Evolutionary conservation across 2,888 invertebrate genomes (phyloP).

Genomic region (Fragum sueziense): DNA sequence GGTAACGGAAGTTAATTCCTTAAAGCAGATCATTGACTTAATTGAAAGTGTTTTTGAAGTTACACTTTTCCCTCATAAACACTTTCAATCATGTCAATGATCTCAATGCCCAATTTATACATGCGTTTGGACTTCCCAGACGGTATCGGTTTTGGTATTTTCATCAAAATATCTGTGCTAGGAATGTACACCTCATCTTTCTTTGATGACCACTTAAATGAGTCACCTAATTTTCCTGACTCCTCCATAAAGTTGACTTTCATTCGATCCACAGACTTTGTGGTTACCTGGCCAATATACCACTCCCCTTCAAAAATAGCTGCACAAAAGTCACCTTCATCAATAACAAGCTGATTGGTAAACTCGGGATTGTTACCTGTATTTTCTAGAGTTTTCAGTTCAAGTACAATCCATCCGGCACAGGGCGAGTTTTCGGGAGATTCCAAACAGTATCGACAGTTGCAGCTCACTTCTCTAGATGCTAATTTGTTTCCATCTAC

Average conservation of each 20-base stretch:
- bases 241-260: background rate
- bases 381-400: no score
- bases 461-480: no score
- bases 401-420: no score
- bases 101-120: conserved; percentile 15
- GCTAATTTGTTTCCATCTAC: background rate
- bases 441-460: no score
- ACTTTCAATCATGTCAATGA: conserved; percentile 17
- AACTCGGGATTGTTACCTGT: no score
- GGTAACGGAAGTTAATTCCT: no score
- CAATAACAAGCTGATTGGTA: no score
- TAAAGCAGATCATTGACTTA: no score
- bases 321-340: no score
- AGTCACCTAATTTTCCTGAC: conserved; percentile 19
- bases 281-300: background rate
- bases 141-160: conserved; percentile 15
- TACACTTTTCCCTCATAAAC: background rate
- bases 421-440: no score
- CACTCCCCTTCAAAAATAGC: background rate
- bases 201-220: conserved; percentile 13
- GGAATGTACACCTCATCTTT: conserved; percentile 28
- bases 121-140: conserved; percentile 19
- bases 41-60: background rate
- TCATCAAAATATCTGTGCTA: conserved; percentile 17
- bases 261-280: background rate